phyloP scores from a whole-genome alignment of 2,113 vertebrate genomes.

The Chauna torquata region DNA sequence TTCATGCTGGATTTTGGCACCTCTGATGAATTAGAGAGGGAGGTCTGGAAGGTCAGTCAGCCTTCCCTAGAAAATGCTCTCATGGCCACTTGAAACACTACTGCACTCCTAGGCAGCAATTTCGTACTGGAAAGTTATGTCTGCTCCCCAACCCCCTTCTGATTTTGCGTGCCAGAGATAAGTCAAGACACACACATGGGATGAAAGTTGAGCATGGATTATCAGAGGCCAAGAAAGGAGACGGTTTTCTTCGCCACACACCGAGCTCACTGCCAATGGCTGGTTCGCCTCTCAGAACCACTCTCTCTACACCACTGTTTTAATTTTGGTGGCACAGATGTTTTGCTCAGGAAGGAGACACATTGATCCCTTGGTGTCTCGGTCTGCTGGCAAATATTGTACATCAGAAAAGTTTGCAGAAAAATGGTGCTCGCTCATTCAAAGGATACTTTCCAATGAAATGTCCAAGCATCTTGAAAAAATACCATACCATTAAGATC shows the following conservation, averaged over 20 bases:
- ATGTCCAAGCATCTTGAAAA: neutral
- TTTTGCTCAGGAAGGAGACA: neutral
- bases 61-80: constrained; percentile 2
- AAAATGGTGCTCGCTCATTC: neutral
- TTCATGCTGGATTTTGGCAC: neutral
- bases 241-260: neutral
- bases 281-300: neutral
- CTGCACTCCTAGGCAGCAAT: constrained; percentile 2
- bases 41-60: neutral
- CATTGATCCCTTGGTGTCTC: neutral
- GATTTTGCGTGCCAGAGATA: neutral
- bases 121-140: neutral
- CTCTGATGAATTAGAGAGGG: neutral
- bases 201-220: neutral
- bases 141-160: neutral
- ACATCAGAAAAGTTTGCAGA: neutral
- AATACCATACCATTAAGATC: neutral
- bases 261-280: neutral
- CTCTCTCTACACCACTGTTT: neutral
- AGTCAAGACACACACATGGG: neutral
- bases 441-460: neutral
- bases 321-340: neutral
- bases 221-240: neutral
- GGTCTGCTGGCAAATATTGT: neutral
- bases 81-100: neutral